phyloP scores from a whole-genome alignment of 2,797 vertebrate species.

The Crocidura indochinensis region DNA sequence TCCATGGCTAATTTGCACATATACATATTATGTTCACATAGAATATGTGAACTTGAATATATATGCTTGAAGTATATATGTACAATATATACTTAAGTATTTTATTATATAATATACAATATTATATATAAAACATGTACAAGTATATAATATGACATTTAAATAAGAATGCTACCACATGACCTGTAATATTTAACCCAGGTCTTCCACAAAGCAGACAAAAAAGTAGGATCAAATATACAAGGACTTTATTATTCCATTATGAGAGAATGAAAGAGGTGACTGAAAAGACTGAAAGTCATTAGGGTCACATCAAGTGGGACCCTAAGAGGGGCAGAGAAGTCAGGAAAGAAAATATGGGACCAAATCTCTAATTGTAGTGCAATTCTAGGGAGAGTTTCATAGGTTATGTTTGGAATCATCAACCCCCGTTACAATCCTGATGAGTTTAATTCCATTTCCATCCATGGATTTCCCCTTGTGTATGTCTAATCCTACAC shows the following conservation, averaged over 20 bases:
- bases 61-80: no score
- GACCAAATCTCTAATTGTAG: neutral
- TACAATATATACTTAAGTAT: no score
- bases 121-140: no score
- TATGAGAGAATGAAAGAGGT: neutral
- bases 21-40: neutral
- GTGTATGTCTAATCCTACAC: neutral
- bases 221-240: neutral
- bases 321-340: neutral
- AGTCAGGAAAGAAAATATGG: neutral
- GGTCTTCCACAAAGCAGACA: constrained; percentile 7
- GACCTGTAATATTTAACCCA: neutral
- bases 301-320: neutral
- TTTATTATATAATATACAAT: no score
- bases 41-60: no score
- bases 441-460: neutral
- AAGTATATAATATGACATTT: neutral
- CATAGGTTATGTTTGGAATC: no score
- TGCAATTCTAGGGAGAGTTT: neutral
- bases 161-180: neutral
- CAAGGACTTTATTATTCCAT: neutral
- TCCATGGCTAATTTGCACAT: neutral
- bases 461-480: neutral
- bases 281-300: neutral
- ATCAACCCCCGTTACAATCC: accelerated